Conservation (phyloP, 2,888 invertebrate genomes). For the Periphyllus acericola region DNA sequence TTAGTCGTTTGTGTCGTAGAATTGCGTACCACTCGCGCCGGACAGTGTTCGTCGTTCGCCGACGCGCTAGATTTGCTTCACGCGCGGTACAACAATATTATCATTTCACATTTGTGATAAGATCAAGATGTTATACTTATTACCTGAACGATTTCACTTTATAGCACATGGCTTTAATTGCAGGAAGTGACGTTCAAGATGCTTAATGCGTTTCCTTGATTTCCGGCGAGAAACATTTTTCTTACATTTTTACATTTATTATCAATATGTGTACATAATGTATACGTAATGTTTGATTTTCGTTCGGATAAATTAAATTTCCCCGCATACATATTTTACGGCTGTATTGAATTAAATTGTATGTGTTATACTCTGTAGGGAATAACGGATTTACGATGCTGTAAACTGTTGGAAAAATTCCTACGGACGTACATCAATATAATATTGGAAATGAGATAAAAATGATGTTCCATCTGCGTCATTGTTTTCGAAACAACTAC, state of each 20-base stretch:
- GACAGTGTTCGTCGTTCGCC: not conserved
- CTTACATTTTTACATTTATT: not conserved
- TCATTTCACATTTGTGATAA: not conserved
- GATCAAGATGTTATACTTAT: not conserved
- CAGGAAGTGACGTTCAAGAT: not conserved
- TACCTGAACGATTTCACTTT: not conserved
- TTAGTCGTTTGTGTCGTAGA: not conserved
- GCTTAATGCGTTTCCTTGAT: not conserved
- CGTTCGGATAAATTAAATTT: not conserved
- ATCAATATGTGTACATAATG: not conserved
- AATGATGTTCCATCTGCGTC: not conserved
- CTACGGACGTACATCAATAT: not conserved
- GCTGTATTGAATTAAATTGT: not conserved
- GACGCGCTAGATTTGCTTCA: not conserved
- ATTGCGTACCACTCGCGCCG: constrained; percentile 4
- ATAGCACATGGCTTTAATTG: not conserved
- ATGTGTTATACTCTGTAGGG: not conserved
- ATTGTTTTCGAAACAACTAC: not conserved
- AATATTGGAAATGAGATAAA: not conserved
- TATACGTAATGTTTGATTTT: not conserved
- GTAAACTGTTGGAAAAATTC: not conserved
- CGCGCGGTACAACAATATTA: no score
- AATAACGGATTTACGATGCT: not conserved
- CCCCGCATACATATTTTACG: not conserved
- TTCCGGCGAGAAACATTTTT: not conserved